Evolutionary conservation across 1,140 invertebrate species (phyloP).

Genomic region (Chironomus striatipennis): DNA sequence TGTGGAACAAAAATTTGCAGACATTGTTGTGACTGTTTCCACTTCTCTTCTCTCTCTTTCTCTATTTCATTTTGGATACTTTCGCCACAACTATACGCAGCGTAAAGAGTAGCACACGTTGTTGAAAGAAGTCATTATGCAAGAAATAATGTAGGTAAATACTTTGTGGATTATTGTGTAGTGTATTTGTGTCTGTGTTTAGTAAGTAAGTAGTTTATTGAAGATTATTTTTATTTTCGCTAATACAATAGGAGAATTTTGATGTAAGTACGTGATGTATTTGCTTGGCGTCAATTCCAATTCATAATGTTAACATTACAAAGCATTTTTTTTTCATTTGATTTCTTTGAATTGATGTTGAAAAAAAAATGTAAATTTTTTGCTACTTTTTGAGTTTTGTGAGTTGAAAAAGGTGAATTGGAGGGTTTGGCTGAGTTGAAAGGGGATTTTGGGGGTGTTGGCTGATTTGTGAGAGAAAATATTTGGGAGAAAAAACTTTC

Average conservation of each 20-base stretch:
- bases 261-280: background rate
- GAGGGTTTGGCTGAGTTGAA: too few relatives aligned
- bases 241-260: background rate
- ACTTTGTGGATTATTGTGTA: background rate
- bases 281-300: background rate
- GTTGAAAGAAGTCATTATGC: constrained; percentile 7
- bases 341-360: too few relatives aligned
- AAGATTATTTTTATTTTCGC: constrained; percentile 1
- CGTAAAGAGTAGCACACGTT: background rate
- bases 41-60: too few relatives aligned
- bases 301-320: too few relatives aligned
- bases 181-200: background rate
- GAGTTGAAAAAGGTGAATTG: too few relatives aligned
- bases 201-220: background rate
- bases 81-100: background rate
- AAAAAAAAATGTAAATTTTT: too few relatives aligned
- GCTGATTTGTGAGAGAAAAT: too few relatives aligned
- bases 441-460: too few relatives aligned
- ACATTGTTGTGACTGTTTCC: constrained; percentile 6
- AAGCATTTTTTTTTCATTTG: too few relatives aligned
- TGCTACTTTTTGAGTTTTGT: too few relatives aligned
- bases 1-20: background rate
- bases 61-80: background rate
- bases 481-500: too few relatives aligned
- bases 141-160: constrained; percentile 7